phyloP scores from a whole-genome alignment of 2,113 vertebrate genomes.

The Callithrix jacchus region DNA sequence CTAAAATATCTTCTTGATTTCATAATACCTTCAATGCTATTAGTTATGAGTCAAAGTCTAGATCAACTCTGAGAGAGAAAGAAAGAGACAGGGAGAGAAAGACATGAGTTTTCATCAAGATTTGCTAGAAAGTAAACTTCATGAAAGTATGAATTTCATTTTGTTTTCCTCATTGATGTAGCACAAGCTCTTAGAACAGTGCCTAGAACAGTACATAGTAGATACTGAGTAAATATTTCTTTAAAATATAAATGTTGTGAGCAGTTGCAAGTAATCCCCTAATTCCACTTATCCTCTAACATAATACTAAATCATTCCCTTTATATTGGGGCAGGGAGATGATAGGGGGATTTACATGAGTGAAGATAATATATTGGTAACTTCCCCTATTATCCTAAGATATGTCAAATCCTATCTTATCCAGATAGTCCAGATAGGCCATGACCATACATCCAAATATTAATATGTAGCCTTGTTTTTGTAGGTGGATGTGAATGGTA shows the following conservation, averaged over 20 bases:
- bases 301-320: background rate
- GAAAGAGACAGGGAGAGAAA: background rate
- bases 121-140: background rate
- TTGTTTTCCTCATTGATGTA: background rate
- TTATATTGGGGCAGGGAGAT: background rate
- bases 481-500: background rate
- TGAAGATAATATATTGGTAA: background rate
- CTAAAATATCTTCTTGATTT: slow-evolving; percentile 30
- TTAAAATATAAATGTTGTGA: background rate
- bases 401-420: background rate
- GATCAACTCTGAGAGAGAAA: background rate
- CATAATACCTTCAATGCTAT: background rate
- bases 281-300: background rate
- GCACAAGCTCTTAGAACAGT: background rate
- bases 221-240: background rate
- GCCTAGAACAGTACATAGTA: background rate
- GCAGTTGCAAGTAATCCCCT: background rate
- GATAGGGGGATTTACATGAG: background rate
- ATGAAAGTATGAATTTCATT: background rate
- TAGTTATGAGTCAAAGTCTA: background rate
- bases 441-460: background rate
- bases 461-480: background rate
- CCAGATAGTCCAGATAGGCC: background rate
- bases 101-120: background rate
- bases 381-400: background rate